These are phyloP conservation scores for Edolisoma coerulescens DNA, from an alignment of 2,113 vertebrate species.

Conservation along the genomic window DNA sequence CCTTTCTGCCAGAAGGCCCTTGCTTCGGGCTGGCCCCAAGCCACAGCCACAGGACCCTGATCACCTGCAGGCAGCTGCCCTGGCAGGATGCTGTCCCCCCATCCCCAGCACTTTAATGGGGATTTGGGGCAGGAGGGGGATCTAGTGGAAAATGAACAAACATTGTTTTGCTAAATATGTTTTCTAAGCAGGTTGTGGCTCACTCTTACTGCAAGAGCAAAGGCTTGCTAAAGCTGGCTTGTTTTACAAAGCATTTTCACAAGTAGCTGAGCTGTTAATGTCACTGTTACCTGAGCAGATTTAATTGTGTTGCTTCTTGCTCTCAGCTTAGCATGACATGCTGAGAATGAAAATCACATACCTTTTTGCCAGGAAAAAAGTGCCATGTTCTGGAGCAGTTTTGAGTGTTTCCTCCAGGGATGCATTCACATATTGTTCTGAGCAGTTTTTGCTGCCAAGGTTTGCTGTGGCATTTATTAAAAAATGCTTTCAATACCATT, in stretches of 20 bases:
- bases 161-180: not conserved
- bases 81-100: not conserved
- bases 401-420: not conserved
- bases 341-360: conserved; percentile 17
- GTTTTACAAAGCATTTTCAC: conserved; percentile 42
- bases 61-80: not conserved
- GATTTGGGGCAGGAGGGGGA: not conserved
- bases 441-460: not conserved
- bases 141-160: not conserved
- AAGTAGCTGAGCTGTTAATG: conserved; percentile 46
- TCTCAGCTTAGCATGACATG: not conserved
- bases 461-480: conserved; percentile 33
- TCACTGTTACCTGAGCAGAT: conserved; percentile 39
- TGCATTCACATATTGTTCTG: not conserved
- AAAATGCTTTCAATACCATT: not conserved
- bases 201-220: not conserved
- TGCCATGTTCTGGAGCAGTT: not conserved
- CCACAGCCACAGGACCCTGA: rapidly evolving
- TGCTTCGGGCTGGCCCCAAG: not conserved
- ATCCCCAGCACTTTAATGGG: not conserved
- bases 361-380: not conserved
- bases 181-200: not conserved
- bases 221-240: not conserved
- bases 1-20: rapidly evolving
- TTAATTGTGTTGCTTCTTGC: conserved; percentile 29